Conservation (phyloP, 2,888 invertebrate species). For the Neoascia interrupta region DNA sequence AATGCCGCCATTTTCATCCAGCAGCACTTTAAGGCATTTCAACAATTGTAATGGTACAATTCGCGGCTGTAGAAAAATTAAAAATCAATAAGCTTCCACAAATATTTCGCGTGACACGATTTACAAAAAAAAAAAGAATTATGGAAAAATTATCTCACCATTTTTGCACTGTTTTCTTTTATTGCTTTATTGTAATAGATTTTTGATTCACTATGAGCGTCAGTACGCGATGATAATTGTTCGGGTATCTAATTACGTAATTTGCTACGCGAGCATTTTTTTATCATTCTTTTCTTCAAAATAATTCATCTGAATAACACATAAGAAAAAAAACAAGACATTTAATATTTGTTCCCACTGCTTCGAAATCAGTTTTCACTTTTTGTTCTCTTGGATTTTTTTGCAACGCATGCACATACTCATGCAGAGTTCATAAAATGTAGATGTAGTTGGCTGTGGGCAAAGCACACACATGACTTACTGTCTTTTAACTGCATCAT, state of each 20-base stretch:
- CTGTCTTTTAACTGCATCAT: too few species aligned
- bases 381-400: background rate
- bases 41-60: constrained; percentile 94
- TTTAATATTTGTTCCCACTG: too few species aligned
- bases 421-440: too few species aligned
- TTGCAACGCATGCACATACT: background rate
- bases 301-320: constrained; percentile 34
- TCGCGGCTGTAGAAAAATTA: constrained; percentile 86
- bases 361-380: background rate
- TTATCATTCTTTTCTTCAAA: constrained; percentile 14
- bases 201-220: constrained; percentile 36
- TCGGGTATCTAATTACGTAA: constrained; percentile 43
- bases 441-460: too few species aligned
- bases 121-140: constrained; percentile 1
- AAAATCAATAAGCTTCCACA: constrained; percentile 9
- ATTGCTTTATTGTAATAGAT: constrained; percentile 52
- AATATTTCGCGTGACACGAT: background rate
- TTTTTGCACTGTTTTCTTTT: constrained; percentile 33
- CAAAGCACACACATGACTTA: too few species aligned
- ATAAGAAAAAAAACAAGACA: background rate
- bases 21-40: constrained; percentile 91
- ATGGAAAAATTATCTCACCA: too few species aligned
- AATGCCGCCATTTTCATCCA: constrained; percentile 92
- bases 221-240: constrained; percentile 33
- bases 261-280: constrained; percentile 57